phyloP scores from a whole-genome alignment of 1,140 invertebrate genomes.

The Cepaea nemoralis region DNA sequence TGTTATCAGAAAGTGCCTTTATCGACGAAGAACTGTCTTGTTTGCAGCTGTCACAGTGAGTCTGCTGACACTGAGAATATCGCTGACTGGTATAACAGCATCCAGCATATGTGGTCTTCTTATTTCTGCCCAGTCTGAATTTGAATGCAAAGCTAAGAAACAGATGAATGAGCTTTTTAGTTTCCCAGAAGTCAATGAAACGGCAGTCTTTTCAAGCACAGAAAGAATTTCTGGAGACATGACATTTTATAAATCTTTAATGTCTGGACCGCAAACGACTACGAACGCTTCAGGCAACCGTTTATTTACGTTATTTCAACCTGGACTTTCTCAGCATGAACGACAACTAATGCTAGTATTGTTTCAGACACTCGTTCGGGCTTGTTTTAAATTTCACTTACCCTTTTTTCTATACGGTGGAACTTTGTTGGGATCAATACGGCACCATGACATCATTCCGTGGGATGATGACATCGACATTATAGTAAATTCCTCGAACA shows the following conservation, averaged over 20 bases:
- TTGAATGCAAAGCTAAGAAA: not conserved
- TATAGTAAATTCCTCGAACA: conserved; percentile 50
- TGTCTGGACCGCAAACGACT: not conserved
- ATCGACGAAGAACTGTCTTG: no score
- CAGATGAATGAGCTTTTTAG: not conserved
- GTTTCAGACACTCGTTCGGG: conserved; percentile 46
- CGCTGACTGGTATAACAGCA: not conserved
- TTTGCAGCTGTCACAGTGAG: not conserved
- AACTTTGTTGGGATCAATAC: conserved; percentile 56
- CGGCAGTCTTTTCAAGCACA: not conserved
- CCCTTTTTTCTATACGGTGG: conserved; percentile 62
- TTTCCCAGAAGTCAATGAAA: conserved; percentile 18
- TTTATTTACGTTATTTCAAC: conserved; percentile 33
- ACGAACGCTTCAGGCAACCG: not conserved
- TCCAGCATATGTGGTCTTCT: not conserved
- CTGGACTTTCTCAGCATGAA: conserved; percentile 41
- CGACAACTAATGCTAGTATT: conserved; percentile 42
- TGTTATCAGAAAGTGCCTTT: not conserved
- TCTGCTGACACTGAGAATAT: not conserved
- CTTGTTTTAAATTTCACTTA: conserved; percentile 47
- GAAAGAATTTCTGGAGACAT: not conserved
- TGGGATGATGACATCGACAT: conserved; percentile 70
- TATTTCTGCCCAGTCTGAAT: not conserved
- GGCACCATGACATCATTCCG: conserved; percentile 61
- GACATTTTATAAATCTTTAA: no score